Evolutionary conservation across 2,113 vertebrate species (phyloP).

Genomic region (Orthonyx spaldingii): DNA sequence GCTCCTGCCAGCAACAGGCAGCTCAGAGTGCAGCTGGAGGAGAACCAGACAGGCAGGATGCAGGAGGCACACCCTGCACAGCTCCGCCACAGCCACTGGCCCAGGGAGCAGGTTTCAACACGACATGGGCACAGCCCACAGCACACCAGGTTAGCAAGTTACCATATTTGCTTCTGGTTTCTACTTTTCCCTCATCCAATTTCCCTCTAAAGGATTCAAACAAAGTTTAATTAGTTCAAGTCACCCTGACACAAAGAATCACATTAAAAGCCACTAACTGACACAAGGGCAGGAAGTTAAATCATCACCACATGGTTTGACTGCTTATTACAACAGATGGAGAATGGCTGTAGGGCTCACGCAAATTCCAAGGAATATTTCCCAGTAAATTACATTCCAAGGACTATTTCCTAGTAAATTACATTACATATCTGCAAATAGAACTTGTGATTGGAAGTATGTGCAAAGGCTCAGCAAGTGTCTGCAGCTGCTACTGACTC

Average conservation of each 20-base stretch:
- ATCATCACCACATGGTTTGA: background rate
- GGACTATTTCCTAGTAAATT: constrained; percentile 9
- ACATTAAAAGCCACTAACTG: background rate
- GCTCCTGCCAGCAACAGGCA: background rate
- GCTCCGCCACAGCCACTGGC: background rate
- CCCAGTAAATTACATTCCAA: background rate
- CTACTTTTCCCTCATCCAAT: background rate
- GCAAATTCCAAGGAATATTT: background rate
- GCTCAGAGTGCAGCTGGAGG: background rate
- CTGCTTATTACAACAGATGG: background rate
- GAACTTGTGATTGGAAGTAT: background rate
- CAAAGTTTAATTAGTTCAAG: constrained; percentile 15
- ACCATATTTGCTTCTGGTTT: background rate
- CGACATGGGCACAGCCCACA: background rate
- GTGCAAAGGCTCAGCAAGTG: background rate
- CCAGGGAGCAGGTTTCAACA: background rate
- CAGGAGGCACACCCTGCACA: background rate
- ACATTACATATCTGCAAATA: background rate
- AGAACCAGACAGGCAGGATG: background rate
- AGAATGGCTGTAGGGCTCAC: background rate
- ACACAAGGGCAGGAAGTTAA: constrained; percentile 28
- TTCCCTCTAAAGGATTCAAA: background rate
- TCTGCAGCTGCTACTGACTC: background rate
- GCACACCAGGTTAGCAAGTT: background rate
- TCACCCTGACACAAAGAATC: background rate